Percentiles rank a stretch among this genome's conserved stretches.
Evolutionary conservation across 2,113 vertebrate genomes (phyloP).

Genomic region (Xenus cinereus): DNA sequence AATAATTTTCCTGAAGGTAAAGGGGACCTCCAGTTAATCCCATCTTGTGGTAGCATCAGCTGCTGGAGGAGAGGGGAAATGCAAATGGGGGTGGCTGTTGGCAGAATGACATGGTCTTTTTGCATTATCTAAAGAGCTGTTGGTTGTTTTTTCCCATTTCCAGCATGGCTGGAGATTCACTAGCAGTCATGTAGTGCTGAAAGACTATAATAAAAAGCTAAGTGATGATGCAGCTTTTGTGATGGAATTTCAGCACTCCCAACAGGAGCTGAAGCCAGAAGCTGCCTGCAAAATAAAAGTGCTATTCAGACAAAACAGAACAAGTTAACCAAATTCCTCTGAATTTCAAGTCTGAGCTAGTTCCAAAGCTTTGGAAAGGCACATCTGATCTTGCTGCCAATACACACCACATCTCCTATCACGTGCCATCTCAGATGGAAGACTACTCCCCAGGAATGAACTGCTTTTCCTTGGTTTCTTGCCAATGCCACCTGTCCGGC

Average conservation of each 20-base stretch:
- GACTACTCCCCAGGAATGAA: background rate
- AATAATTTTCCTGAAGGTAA: background rate
- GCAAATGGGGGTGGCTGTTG: background rate
- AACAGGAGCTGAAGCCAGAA: constrained; percentile 31
- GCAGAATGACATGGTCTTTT: background rate
- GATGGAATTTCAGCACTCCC: constrained; percentile 39
- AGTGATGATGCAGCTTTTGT: constrained; percentile 38
- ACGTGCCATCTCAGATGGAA: background rate
- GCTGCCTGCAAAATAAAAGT: background rate
- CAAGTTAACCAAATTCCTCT: constrained; percentile 35
- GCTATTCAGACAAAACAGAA: constrained; percentile 47
- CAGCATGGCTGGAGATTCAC: constrained; percentile 1
- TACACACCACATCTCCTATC: background rate
- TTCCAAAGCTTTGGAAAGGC: constrained; percentile 27
- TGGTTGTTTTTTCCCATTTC: background rate
- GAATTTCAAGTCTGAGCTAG: constrained; percentile 9
- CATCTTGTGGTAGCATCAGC: background rate
- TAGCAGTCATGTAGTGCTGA: constrained; percentile 2
- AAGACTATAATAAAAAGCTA: constrained; percentile 40
- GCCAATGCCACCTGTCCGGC: constrained; percentile 34
- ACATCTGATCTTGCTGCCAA: constrained; percentile 28
- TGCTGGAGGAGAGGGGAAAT: background rate
- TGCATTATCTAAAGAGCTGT: background rate
- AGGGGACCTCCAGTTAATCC: background rate
- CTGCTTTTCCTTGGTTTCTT: constrained; percentile 22